These are phyloP conservation scores for Rhegmatorhina hoffmannsi DNA, from an alignment of 2,113 vertebrate species.

Conservation along the genomic window DNA sequence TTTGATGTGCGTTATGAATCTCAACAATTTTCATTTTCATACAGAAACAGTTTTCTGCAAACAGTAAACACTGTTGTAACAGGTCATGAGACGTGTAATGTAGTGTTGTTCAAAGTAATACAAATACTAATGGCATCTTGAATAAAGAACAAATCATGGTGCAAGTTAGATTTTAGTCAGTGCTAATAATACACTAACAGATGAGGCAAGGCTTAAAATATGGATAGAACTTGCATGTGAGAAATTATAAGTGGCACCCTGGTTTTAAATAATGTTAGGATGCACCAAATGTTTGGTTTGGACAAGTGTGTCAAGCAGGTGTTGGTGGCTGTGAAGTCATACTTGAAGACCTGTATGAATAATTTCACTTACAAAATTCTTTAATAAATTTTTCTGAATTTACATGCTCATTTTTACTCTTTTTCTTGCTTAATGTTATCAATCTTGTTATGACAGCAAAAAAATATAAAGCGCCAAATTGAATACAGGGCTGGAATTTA, in stretches of 20 bases:
- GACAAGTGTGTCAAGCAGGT: background rate
- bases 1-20: background rate
- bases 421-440: background rate
- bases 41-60: background rate
- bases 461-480: background rate
- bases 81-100: background rate
- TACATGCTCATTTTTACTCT: background rate
- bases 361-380: background rate
- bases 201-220: background rate
- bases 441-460: background rate
- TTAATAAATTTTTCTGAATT: background rate
- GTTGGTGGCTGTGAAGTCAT: background rate
- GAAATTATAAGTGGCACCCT: background rate
- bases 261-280: background rate
- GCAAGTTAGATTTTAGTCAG: background rate
- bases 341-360: background rate
- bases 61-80: background rate
- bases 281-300: background rate
- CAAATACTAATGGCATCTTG: background rate
- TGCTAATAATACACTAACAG: background rate
- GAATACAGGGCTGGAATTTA: background rate
- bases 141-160: background rate
- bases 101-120: background rate
- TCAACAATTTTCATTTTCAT: background rate
- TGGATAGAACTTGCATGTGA: background rate